Conservation (phyloP, 1,140 invertebrate species). For the Philaenus spumarius region DNA sequence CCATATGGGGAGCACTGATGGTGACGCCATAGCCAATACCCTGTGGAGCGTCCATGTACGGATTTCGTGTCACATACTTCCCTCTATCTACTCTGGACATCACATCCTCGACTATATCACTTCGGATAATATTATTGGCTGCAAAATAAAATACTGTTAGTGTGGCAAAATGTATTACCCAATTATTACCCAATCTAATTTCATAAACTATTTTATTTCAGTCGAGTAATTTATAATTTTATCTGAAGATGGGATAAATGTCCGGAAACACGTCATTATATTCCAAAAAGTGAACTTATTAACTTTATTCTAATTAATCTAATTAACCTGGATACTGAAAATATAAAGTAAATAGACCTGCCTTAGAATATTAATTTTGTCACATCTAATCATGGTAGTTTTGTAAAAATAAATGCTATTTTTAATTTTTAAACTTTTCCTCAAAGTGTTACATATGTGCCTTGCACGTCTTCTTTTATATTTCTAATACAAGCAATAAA, state of each 20-base stretch:
- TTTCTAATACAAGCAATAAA: slow-evolving; percentile 11
- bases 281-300: not conserved
- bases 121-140: slow-evolving; percentile 83
- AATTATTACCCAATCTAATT: not conserved
- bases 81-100: slow-evolving; percentile 84
- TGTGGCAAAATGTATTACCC: not conserved
- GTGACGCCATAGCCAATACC: slow-evolving; percentile 85
- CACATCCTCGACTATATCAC: slow-evolving; percentile 66
- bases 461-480: too few species aligned
- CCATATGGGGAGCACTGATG: slow-evolving; percentile 98
- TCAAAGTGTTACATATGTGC: too few species aligned
- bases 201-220: not conserved
- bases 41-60: slow-evolving; percentile 88
- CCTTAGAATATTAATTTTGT: not conserved
- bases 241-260: too few species aligned
- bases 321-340: not conserved
- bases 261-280: too few species aligned
- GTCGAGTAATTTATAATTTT: not conserved
- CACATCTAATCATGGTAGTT: too few species aligned
- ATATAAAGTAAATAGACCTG: not conserved
- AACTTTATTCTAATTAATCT: not conserved
- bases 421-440: too few species aligned
- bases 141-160: slow-evolving; percentile 37
- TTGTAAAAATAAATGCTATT: too few species aligned
- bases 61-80: slow-evolving; percentile 63